Conservation (phyloP, 2,888 invertebrate genomes). For the Stenotaenia linearis region DNA sequence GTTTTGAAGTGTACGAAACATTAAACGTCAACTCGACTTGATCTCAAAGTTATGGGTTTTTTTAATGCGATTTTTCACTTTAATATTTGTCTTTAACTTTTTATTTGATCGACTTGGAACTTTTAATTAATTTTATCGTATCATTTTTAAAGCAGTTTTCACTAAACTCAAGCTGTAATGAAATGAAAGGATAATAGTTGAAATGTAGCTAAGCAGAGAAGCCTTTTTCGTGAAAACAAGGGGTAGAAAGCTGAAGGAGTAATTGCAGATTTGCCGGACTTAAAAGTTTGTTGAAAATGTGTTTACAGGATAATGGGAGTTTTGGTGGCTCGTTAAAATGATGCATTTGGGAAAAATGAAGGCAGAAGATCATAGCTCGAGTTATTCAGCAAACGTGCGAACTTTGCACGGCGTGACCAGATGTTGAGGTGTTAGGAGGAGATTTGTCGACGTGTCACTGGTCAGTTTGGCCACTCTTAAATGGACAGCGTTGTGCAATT, state of each 20-base stretch:
- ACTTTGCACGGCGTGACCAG: not conserved
- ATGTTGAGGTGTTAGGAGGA: not conserved
- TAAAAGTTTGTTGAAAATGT: not conserved
- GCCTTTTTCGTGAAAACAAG: no score
- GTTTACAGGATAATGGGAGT: not conserved
- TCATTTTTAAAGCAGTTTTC: not conserved
- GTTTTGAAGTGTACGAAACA: not conserved
- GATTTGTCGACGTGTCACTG: conserved; percentile 14
- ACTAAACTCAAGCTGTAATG: no score
- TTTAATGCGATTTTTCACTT: not conserved
- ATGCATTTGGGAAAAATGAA: conserved; percentile 2
- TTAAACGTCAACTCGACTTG: not conserved
- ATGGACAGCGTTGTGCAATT: not conserved
- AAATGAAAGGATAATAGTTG: no score
- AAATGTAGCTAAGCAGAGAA: no score
- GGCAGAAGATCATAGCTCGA: conserved; percentile 13
- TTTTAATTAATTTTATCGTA: no score
- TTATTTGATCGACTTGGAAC: not conserved
- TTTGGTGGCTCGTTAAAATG: conserved; percentile 1
- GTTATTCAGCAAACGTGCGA: conserved; percentile 8
- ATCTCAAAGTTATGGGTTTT: not conserved
- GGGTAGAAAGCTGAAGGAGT: not conserved
- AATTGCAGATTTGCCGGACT: not conserved
- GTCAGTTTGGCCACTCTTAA: not conserved
- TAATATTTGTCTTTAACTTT: not conserved